A percentile compares a stretch with the other conserved stretches of the same genome.
Evolutionary conservation across 1,140 invertebrate genomes (phyloP).

Genomic region (Pseudomyrmex concolor): DNA sequence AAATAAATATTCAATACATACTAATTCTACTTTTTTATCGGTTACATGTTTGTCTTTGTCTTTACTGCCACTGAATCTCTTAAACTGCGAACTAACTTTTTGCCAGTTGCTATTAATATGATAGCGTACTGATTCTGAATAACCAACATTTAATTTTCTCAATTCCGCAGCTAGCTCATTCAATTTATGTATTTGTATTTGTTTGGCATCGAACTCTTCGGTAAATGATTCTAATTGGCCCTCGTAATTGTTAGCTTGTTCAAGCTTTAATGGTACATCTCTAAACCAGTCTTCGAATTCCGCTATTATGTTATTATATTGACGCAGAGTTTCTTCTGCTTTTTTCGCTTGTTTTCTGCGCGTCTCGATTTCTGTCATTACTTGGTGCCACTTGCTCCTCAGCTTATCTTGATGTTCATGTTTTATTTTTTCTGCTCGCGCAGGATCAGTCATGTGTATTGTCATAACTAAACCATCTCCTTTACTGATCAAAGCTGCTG

Average conservation of each 20-base stretch:
- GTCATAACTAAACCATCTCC: conserved; percentile 91
- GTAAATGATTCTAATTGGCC: conserved; percentile 84
- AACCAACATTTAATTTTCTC: conserved; percentile 81
- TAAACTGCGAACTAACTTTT: conserved; percentile 83
- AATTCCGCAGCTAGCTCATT: conserved; percentile 85
- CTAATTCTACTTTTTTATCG: conserved; percentile 83
- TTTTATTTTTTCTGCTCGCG: conserved; percentile 86
- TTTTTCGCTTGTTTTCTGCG: conserved; percentile 85
- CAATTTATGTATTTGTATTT: conserved; percentile 84
- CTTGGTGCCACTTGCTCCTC: conserved; percentile 88
- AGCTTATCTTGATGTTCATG: conserved; percentile 87
- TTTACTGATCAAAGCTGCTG: conserved; percentile 91
- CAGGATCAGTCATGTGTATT: conserved; percentile 86
- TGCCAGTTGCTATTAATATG: conserved; percentile 84
- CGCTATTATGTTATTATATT: conserved; percentile 83
- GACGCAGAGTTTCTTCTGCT: conserved; percentile 86
- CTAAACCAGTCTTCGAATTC: conserved; percentile 85
- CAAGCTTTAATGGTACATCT: conserved; percentile 84
- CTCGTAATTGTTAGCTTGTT: conserved; percentile 86
- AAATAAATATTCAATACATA: conserved; percentile 61
- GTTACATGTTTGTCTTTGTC: conserved; percentile 82
- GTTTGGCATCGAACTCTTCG: conserved; percentile 83
- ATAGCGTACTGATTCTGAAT: conserved; percentile 79
- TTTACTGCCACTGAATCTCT: conserved; percentile 84
- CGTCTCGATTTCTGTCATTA: conserved; percentile 89